Evolutionary conservation across 1,140 invertebrate genomes (phyloP).

Genomic region (Drosophila athabasca): DNA sequence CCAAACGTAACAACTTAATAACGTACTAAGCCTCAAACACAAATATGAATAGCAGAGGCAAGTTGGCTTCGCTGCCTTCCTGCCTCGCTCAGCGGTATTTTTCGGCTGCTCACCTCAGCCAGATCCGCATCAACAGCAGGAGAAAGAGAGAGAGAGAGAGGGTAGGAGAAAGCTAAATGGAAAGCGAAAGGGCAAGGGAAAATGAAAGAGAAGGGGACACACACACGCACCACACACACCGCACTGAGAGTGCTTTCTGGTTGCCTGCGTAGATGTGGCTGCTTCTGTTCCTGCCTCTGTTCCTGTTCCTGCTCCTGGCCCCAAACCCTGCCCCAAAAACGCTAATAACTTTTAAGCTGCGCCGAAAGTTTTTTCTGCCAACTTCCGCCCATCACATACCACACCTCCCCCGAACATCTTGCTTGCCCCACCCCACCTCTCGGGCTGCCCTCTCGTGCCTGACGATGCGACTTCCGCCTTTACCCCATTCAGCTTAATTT

Average conservation of each 20-base stretch:
- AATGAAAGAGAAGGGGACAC: background rate
- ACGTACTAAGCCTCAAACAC: constrained; percentile 80
- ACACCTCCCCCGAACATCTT: background rate
- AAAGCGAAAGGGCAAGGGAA: background rate
- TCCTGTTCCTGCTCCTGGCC: constrained; percentile 22
- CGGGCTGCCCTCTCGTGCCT: constrained; percentile 50
- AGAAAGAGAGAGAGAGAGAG: background rate
- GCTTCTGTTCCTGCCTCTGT: constrained; percentile 19
- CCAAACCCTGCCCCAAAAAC: constrained; percentile 41
- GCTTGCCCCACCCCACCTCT: constrained; percentile 22
- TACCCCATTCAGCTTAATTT: constrained; percentile 68
- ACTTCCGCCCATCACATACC: constrained; percentile 38
- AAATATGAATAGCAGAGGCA: constrained; percentile 76
- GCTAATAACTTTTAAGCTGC: constrained; percentile 81
- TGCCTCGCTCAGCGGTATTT: constrained; percentile 49
- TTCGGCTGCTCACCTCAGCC: constrained; percentile 55
- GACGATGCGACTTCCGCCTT: constrained; percentile 75
- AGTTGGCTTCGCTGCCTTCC: constrained; percentile 22
- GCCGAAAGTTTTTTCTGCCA: constrained; percentile 57
- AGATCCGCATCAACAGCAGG: constrained; percentile 4
- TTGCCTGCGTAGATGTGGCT: constrained; percentile 30
- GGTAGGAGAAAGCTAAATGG: background rate
- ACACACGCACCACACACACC: constrained; percentile 4
- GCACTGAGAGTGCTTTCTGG: constrained; percentile 30
- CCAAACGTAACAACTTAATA: constrained; percentile 82